Evolutionary conservation across 2,888 invertebrate genomes (phyloP), one percentile per base, ranked within the genome.

Genomic region (Epicampocera succincta): DNA sequence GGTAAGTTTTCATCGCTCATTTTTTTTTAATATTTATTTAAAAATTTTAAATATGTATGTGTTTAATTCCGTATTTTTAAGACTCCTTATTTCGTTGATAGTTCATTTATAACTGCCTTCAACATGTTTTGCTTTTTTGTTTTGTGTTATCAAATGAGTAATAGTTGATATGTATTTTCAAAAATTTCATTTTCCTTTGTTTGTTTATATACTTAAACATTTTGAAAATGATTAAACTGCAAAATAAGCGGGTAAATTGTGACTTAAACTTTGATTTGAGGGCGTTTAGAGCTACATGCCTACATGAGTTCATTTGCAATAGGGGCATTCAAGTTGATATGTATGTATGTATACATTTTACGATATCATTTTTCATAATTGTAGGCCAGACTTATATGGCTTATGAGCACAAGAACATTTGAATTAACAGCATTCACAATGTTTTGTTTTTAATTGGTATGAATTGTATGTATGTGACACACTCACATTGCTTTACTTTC

Each of bases 1-100:
- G 87, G 87, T 21, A 85, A 73, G 21, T 84, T 84, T 82, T 87
- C 87, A 72, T 83, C 84, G n/a, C 50, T 80, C 63, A 84, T 79
- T 33, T 33, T 33, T 9, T 33, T 33, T 33, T 6, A 8, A 8
- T 33, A 33, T 9, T 6, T 33, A 8, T 9, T 33, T 33, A 9
- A 33, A 33, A 6, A 33, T 8, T 9, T 3, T 1, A 33, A 33
- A 33, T 6, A 8, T 33, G 8, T 33, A 33, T 33, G 9, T 33
- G 9, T 8, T 33, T 33, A 33, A 33, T 1, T 33, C 33, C 33
- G 33, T 33, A 9, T 33, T 33, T 33, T 33, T 33, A 17, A 13
- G 29, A 38, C 71, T 56, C 66, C 71, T 78, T 66, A 61, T 33
- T 82, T 48, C 60, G 56, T 48, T 68, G 68, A 71, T 61, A 61